Conservation (phyloP, 2,888 invertebrate genomes). For the Xestoiulus laeticollis region DNA sequence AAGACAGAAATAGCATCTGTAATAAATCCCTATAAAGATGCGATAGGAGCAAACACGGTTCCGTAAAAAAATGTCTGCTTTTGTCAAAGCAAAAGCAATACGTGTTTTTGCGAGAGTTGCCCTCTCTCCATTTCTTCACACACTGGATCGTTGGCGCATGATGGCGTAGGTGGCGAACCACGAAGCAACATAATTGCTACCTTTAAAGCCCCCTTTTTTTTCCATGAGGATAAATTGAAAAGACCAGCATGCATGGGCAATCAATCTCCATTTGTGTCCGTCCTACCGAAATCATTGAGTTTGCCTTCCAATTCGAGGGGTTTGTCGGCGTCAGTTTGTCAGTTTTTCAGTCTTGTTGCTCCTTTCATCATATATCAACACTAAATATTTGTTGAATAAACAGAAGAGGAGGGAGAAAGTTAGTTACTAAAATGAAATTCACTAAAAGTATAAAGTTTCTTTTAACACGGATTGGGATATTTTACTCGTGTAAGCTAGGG, state of each 20-base stretch:
- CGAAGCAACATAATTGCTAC: not conserved
- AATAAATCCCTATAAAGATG: not conserved
- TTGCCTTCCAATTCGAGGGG: not conserved
- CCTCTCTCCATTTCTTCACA: not conserved
- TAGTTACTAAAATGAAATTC: no score
- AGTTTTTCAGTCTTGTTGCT: not conserved
- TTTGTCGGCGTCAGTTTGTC: not conserved
- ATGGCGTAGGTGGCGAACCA: not conserved
- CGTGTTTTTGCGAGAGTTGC: not conserved
- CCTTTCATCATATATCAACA: not conserved
- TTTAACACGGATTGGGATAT: no score
- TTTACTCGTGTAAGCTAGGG: no score
- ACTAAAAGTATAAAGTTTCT: no score
- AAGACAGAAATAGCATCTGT: not conserved
- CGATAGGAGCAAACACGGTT: not conserved
- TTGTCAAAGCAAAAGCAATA: not conserved
- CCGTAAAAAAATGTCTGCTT: not conserved
- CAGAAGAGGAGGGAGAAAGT: no score
- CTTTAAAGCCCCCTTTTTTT: not conserved
- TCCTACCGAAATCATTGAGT: not conserved
- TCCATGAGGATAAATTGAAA: not conserved
- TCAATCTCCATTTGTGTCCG: not conserved
- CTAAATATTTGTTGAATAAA: no score
- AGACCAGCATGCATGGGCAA: not conserved
- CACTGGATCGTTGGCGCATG: not conserved